Conservation (phyloP, 2,797 vertebrate genomes). For the Enteromius unitaeniatus region DNA sequence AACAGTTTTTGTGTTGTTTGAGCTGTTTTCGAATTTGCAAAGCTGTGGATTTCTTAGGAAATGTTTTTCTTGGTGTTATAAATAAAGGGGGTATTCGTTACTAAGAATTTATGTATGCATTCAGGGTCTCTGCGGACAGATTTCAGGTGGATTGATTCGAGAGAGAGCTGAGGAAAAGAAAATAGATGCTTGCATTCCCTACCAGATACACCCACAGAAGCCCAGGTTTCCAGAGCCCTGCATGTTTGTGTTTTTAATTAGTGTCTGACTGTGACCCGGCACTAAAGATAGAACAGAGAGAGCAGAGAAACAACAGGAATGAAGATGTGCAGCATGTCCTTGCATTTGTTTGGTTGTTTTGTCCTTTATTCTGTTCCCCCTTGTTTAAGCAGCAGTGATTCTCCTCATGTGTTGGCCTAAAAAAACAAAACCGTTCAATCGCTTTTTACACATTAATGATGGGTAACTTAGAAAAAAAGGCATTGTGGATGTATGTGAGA, state of each 20-base stretch:
- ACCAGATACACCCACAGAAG: neutral
- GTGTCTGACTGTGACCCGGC: conserved; percentile 19
- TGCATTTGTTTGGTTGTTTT: conserved; percentile 20
- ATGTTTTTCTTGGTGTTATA: neutral
- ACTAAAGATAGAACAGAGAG: conserved; percentile 36
- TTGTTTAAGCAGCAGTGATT: conserved; percentile 45
- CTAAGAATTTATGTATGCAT: neutral
- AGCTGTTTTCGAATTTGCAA: neutral
- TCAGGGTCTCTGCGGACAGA: neutral
- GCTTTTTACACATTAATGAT: neutral
- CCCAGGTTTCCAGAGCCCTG: neutral
- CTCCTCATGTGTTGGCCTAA: conserved; percentile 21
- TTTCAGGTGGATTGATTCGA: neutral
- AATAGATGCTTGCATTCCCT: neutral
- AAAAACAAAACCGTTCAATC: neutral
- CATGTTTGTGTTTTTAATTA: conserved; percentile 47
- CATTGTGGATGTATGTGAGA: neutral
- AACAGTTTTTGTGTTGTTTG: neutral
- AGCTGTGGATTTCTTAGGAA: neutral
- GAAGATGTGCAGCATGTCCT: conserved; percentile 23
- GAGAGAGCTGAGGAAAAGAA: neutral
- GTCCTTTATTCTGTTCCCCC: neutral
- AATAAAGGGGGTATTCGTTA: neutral
- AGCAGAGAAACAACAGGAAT: conserved; percentile 8
- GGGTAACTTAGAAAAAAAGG: neutral